These are phyloP conservation scores for Falco naumanni DNA, from an alignment of 2,797 vertebrate genomes.

Conservation along the genomic window DNA sequence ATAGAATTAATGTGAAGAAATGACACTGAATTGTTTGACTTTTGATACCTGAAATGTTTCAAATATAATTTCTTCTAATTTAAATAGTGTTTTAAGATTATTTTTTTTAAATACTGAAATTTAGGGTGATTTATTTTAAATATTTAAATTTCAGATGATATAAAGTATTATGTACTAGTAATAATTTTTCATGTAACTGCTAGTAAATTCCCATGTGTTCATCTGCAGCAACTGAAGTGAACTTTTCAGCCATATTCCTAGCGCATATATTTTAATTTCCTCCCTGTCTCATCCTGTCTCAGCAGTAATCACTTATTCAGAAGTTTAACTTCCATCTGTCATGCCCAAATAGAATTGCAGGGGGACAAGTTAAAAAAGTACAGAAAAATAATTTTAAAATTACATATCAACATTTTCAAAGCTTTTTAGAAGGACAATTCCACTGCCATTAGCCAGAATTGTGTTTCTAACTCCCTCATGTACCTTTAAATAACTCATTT, in stretches of 20 bases:
- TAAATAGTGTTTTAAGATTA: neutral
- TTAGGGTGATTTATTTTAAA: neutral
- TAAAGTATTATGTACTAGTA: neutral
- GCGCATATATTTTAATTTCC: slow-evolving; percentile 1
- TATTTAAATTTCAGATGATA: neutral
- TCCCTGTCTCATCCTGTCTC: neutral
- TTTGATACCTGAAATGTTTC: neutral
- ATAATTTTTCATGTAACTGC: neutral
- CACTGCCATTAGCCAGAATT: neutral
- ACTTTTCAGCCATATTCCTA: slow-evolving; percentile 21
- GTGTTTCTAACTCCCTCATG: neutral
- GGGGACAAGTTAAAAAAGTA: neutral
- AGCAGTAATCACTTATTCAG: slow-evolving; percentile 16
- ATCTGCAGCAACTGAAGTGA: neutral
- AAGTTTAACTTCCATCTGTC: slow-evolving; percentile 18
- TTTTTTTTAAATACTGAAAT: neutral
- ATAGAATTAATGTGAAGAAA: neutral
- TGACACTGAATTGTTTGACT: neutral
- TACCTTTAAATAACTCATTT: neutral
- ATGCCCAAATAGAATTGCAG: neutral
- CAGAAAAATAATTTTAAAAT: neutral
- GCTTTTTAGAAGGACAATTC: neutral
- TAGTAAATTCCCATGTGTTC: neutral
- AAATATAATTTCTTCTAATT: neutral
- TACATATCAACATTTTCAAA: neutral